phyloP scores from a whole-genome alignment of 2,797 vertebrate genomes.

The Champsocephalus esox region DNA sequence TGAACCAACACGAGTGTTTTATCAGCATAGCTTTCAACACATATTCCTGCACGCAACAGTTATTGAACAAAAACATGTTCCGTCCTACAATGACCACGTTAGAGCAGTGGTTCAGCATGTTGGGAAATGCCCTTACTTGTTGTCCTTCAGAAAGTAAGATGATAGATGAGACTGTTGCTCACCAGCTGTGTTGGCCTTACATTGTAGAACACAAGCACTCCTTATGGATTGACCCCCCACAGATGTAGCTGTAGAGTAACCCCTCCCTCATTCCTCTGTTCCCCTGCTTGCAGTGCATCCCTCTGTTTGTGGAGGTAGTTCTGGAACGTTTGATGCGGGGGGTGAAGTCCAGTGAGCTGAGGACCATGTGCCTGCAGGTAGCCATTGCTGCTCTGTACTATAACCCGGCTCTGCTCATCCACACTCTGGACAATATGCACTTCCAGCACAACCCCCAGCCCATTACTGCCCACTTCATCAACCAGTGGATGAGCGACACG shows the following conservation, averaged over 20 bases:
- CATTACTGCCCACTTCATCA: conserved; percentile 97
- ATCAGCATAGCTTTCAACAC: no score
- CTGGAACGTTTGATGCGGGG: conserved; percentile 94
- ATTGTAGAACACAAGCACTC: no score
- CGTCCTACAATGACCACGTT: no score
- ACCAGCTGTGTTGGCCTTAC: background rate
- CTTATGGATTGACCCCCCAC: no score
- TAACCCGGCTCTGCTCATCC: conserved; percentile 91
- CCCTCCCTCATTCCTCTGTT: background rate
- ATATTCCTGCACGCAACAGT: no score
- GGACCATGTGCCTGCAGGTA: conserved; percentile 98
- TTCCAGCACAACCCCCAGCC: conserved; percentile 93
- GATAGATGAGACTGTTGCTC: background rate
- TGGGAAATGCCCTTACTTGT: no score
- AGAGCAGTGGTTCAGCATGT: no score
- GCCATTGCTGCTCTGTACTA: conserved; percentile 96
- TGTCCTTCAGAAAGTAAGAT: no score
- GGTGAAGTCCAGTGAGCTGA: conserved; percentile 95
- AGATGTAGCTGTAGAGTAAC: no score
- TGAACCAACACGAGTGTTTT: no score
- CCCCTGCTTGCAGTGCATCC: conserved; percentile 88
- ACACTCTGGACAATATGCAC: conserved; percentile 93
- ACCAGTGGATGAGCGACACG: conserved; percentile 98
- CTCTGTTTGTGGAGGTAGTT: conserved; percentile 94
- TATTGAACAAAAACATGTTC: no score